A percentile compares a stretch with the other conserved stretches of the same genome.
These are phyloP conservation scores for Camponotus vicinus DNA, from an alignment of 1,140 invertebrate species.

Conservation along the genomic window DNA sequence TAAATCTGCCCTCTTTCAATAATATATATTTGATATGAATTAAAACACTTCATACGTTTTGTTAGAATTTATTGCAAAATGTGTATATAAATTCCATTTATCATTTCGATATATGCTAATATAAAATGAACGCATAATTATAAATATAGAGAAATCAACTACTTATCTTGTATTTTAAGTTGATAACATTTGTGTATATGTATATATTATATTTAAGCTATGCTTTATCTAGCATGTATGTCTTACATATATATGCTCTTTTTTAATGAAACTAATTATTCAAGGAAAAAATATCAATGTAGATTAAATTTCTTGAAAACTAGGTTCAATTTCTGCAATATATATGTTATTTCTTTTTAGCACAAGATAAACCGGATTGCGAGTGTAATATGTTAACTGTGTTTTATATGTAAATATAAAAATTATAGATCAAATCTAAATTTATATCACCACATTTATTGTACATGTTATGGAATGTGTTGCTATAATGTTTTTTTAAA, in stretches of 20 bases:
- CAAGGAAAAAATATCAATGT: background rate
- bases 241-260: background rate
- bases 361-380: background rate
- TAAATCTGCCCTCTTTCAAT: conserved; percentile 52
- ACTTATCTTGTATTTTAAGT: conserved; percentile 5
- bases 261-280: conserved; percentile 6
- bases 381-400: background rate
- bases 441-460: background rate
- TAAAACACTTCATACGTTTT: conserved; percentile 7
- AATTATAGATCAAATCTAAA: conserved; percentile 14
- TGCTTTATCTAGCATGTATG: conserved; percentile 16
- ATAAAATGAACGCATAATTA: conserved; percentile 47
- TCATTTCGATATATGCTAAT: conserved; percentile 38
- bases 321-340: background rate
- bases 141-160: conserved; percentile 37
- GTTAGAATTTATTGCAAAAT: conserved; percentile 38
- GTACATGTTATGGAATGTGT: background rate
- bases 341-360: conserved; percentile 12
- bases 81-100: conserved; percentile 53
- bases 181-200: conserved; percentile 32
- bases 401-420: conserved; percentile 9
- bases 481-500: background rate
- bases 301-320: background rate
- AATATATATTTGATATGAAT: conserved; percentile 24
- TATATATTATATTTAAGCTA: conserved; percentile 42